Base-by-base conservation (phyloP, 2,113 vertebrate genomes). In the Phodopus roborovskii region DNA sequence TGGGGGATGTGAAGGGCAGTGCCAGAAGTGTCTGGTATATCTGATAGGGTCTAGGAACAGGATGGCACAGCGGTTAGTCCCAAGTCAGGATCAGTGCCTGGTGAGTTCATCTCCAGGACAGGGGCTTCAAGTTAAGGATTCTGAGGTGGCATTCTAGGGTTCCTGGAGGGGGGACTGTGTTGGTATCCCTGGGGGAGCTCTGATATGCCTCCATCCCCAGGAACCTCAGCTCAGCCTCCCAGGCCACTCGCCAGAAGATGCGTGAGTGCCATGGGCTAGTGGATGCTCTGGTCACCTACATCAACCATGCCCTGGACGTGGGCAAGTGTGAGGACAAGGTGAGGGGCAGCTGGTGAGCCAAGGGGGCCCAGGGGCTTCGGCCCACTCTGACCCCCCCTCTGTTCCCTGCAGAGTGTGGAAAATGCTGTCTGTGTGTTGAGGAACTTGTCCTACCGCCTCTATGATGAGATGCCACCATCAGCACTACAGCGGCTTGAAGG, bases 401-500 rank as follows among this genome's bases (percentile, higher is more conserved):
- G 0, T 70, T 60, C 90, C 20, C 92, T 33, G 1, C 93, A 99
- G 99, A 99, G 99, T 0, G 98, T 99, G 97, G 99, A 99, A 98
- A 99, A 99, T 0, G 99, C 99, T 0, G 97, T 99, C 93, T 99
- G 99, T 1, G 99, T 99, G 62, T 98, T 99, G 98, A 98, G 99
- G 92, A 99, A 99, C 98, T 98, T 99, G 97, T 99, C 99, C 90
- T 99, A 99, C 97, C 99, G 99, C 95, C 98, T 99, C 81, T 99
- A 99, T 16, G 98, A 98, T 0, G 99, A 99, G 98, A 99, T 99
- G 96, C 99, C 99, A 0, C 98, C 99, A 0, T 99, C 99, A 0
- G 98, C 98, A 0, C 98, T 99, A 4, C 98, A 99, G 95, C 99
- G 99, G 62, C 98, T 99, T 16, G 99, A 99, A 81, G 99, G 99